Evolutionary conservation across 2,113 vertebrate genomes (phyloP), one percentile per base, ranked within the genome.

Genomic region (Phyllopteryx taeniolatus): DNA sequence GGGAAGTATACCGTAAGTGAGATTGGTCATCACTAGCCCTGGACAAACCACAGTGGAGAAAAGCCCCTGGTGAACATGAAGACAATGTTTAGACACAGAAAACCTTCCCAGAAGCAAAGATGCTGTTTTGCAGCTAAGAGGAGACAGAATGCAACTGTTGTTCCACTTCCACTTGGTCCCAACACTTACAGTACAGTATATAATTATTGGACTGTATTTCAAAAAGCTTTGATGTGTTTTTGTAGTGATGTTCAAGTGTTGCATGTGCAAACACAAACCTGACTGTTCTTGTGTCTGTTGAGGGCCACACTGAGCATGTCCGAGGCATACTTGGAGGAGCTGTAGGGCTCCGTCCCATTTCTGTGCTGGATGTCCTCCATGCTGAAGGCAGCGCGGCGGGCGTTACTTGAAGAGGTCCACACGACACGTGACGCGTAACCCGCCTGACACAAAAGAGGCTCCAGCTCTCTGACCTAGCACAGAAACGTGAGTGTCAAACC

Each of bases 341-440:
- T 98, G 92, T 99, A 99, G 59, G 96, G 93, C 81, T 98, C 95
- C 1, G 61, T 86, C 15, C 97, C 96, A 22, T 82, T 86, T 74
- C 82, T 83, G 87, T 99, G 97, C 88, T 99, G 96, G 33, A 95
- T 87, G 89, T 99, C 95, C 14, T 94, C 89, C 0, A 96, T 92
- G 77, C 90, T 94, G 90, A 98, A 99, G 72, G 95, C 93, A 13
- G 94, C 92, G 46, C 87, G 92, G 46, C 79, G 90, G 39, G 97
- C 98, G 22, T 95, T 99, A 71, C 95, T 95, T 1, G 97, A 99
- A 8, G 98, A 99, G 0, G 98, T 98, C 98, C 97, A 99, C 86
- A 98, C 93, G 20, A 98, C 73, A 62, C 70, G 91, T 2, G 94
- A 94, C 0, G 91, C 89, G 57, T 76, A 86, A 63, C 89, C 93